These are phyloP conservation scores for Atlantisia rogersi DNA, from an alignment of 2,113 vertebrate species.

Conservation along the genomic window DNA sequence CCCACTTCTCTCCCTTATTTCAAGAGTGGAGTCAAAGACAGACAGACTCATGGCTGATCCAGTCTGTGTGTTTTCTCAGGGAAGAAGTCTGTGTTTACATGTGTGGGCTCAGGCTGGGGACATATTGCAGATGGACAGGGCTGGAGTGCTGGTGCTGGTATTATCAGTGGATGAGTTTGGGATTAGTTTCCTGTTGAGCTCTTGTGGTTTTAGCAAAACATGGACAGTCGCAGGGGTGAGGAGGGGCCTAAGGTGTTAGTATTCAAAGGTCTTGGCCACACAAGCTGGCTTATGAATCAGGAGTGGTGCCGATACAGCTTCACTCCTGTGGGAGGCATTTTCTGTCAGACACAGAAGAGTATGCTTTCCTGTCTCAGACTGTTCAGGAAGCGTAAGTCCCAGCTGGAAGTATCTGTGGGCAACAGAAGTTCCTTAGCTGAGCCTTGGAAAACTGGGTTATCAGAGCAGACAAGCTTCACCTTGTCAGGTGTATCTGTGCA, in stretches of 20 bases:
- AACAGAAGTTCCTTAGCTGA: neutral
- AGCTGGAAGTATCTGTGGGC: neutral
- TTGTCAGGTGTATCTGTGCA: neutral
- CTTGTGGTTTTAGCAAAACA: neutral
- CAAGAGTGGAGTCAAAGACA: neutral
- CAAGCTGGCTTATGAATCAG: neutral
- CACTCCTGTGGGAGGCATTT: neutral
- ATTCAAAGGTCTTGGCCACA: neutral
- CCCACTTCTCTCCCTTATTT: conserved; percentile 48
- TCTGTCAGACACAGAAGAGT: neutral
- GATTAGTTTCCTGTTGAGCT: neutral
- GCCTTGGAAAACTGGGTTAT: neutral
- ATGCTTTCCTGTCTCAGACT: neutral
- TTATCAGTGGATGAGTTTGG: neutral
- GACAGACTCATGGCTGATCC: neutral
- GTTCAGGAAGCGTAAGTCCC: neutral
- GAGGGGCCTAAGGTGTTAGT: neutral
- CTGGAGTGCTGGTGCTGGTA: neutral
- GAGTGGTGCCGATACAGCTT: neutral
- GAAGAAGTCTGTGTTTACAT: conserved; percentile 7
- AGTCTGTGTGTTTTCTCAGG: neutral
- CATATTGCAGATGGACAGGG: neutral
- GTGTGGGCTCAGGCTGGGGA: conserved; percentile 32
- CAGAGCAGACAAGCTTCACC: neutral
- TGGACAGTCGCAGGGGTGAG: neutral